Evolutionary conservation across 2,113 vertebrate genomes (phyloP).

Genomic region (Tragulus kanchil): DNA sequence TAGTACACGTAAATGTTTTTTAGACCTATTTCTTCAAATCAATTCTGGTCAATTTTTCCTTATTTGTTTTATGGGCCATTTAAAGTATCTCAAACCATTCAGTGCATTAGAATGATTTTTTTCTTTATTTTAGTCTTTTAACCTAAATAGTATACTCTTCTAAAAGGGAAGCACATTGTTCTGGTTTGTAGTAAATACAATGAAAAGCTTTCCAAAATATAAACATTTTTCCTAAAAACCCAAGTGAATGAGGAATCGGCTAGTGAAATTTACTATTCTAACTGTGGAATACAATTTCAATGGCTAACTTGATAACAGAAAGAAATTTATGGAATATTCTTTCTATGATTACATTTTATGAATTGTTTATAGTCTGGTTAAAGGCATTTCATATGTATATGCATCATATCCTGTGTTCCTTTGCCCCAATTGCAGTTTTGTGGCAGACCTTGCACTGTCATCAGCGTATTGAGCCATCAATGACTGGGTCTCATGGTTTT

Average conservation of each 20-base stretch:
- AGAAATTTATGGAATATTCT: not conserved
- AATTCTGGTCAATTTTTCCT: not conserved
- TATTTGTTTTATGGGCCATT: not conserved
- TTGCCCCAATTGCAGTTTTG: not conserved
- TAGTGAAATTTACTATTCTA: not conserved
- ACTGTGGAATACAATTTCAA: not conserved
- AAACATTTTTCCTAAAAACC: not conserved
- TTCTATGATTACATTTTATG: not conserved
- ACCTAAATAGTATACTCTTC: not conserved
- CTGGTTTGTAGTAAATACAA: not conserved
- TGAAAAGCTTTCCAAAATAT: not conserved
- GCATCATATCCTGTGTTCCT: not conserved
- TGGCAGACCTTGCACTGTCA: constrained; percentile 25
- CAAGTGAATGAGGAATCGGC: not conserved
- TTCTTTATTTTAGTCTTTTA: constrained; percentile 11
- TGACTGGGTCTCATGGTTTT: constrained; percentile 20
- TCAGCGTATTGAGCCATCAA: not conserved
- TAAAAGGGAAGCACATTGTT: not conserved
- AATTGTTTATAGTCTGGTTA: not conserved
- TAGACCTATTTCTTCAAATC: not conserved
- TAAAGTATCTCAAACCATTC: not conserved
- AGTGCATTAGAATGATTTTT: not conserved
- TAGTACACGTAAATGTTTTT: not conserved
- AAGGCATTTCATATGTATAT: not conserved
- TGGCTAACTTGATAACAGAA: not conserved